Percentiles rank a stretch among this genome's conserved stretches.
Evolutionary conservation across 2,888 invertebrate genomes (phyloP).

Genomic region (Lissocephala sabroskyi): DNA sequence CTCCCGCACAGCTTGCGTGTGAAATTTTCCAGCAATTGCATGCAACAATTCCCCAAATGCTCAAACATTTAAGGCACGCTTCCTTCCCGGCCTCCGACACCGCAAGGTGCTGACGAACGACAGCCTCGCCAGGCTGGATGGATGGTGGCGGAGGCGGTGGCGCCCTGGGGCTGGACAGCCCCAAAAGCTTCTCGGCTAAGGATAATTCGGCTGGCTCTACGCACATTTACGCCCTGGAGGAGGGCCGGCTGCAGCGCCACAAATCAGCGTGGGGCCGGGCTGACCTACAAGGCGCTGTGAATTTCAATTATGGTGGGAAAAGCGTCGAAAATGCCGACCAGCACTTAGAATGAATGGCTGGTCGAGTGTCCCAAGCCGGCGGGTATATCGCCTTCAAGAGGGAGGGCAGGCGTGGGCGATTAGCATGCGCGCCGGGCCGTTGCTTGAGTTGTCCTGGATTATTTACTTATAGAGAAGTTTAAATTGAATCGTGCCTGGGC

Average conservation of each 20-base stretch:
- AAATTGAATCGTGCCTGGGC: slow-evolving; percentile 44
- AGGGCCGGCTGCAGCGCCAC: slow-evolving; percentile 14
- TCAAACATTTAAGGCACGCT: slow-evolving; percentile 61
- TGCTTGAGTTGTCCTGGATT: slow-evolving; percentile 25
- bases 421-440: slow-evolving; percentile 5
- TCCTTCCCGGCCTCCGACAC: slow-evolving; percentile 28
- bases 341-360: slow-evolving; percentile 50
- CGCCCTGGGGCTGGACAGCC: slow-evolving; percentile 17
- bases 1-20: slow-evolving; percentile 47
- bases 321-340: not conserved
- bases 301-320: slow-evolving; percentile 47
- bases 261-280: slow-evolving; percentile 34
- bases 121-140: no score
- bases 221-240: slow-evolving; percentile 59
- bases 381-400: not conserved
- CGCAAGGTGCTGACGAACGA: no score
- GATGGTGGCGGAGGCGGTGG: no score
- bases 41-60: slow-evolving; percentile 52
- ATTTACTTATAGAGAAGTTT: slow-evolving; percentile 47
- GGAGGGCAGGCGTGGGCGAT: slow-evolving; percentile 3
- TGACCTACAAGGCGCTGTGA: slow-evolving; percentile 31
- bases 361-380: slow-evolving; percentile 13
- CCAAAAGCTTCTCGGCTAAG: slow-evolving; percentile 6
- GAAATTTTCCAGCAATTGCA: slow-evolving; percentile 59
- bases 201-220: slow-evolving; percentile 30